Evolutionary conservation across 2,888 invertebrate genomes (phyloP), one percentile per base, ranked within the genome.

Genomic region (Melanargia galathea): DNA sequence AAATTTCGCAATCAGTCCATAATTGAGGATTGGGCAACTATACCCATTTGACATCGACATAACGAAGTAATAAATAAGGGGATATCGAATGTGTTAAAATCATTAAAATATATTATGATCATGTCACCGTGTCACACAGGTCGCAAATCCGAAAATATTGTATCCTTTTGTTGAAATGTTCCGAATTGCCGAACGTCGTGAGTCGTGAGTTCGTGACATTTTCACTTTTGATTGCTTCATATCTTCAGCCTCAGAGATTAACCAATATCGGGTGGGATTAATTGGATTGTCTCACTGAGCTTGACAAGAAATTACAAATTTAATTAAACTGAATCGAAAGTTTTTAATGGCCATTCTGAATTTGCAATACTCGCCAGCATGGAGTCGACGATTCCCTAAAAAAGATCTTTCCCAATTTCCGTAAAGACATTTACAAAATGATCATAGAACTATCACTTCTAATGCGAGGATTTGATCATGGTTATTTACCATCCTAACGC

Each of bases 161-260:
- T 63, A 54, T 63, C 58, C 63, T 61, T 45, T 26, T 20, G 35
- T 35, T 33, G 20, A 20, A 6, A 13, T 33, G 52, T 20, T 38
- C 18, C n/a, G n/a, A n/a, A 58, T 51, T 61, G 49, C 16, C 58
- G 38, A 26, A 33, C 60, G n/a, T n/a, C n/a, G n/a, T n/a, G n/a
- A n/a, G 54, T 45, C 45, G 61, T 61, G 61, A 54, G n/a, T 57
- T 45, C 45, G 61, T 61, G 61, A 54, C 38, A 55, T 61, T 66
- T 66, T 66, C 63, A 58, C 66, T 62, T 66, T 51, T 10, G 40
- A 51, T 65, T 65, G 33, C 63, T 48, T 49, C 58, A 66, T 55
- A 20, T 49, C 13, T n/a, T 16, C 26, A 51, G 18, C 6, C 11
- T 4, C 33, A 33, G 6, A 51, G 18, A 20, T 52, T 20, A 51